Evolutionary conservation across 2,797 vertebrate genomes (phyloP).

Genomic region (Anguilla anguilla): DNA sequence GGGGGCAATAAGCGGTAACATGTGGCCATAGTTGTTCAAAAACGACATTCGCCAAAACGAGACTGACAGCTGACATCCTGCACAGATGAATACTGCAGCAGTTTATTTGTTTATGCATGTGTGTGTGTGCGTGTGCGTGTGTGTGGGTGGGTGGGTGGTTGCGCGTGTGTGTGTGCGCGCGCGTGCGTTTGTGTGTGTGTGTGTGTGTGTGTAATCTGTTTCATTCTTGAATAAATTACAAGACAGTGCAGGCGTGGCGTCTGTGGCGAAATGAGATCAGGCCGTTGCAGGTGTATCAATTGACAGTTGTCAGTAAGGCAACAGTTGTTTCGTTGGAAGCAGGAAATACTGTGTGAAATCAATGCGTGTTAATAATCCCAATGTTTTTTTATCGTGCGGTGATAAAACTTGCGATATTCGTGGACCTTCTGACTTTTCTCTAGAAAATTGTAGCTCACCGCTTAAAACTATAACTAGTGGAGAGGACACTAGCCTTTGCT

Average conservation of each 20-base stretch:
- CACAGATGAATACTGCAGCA: slow-evolving; percentile 39
- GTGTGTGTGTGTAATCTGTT: slow-evolving; percentile 20
- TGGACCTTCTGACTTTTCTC: not conserved
- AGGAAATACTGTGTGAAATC: not conserved
- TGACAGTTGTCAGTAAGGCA: slow-evolving; percentile 43
- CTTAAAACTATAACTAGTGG: not conserved
- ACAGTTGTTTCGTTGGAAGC: not conserved
- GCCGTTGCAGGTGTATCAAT: slow-evolving; percentile 51
- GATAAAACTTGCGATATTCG: not conserved
- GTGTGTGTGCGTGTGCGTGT: no score
- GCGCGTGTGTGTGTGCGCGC: not conserved
- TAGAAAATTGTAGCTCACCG: not conserved
- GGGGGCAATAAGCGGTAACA: slow-evolving; percentile 25
- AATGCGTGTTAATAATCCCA: not conserved
- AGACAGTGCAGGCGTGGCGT: slow-evolving; percentile 60
- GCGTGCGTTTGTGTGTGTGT: not conserved
- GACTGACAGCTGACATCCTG: slow-evolving; percentile 48
- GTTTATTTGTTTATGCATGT: slow-evolving; percentile 15
- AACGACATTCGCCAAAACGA: slow-evolving; percentile 46
- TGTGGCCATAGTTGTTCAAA: slow-evolving; percentile 32
- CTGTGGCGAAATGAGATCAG: slow-evolving; percentile 56
- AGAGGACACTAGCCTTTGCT: not conserved
- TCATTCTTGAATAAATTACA: slow-evolving; percentile 69
- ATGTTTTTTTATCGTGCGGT: not conserved
- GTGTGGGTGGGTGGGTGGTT: not conserved